Evolutionary conservation across 2,888 invertebrate species (phyloP).

Genomic region (Euzophera pinguis): DNA sequence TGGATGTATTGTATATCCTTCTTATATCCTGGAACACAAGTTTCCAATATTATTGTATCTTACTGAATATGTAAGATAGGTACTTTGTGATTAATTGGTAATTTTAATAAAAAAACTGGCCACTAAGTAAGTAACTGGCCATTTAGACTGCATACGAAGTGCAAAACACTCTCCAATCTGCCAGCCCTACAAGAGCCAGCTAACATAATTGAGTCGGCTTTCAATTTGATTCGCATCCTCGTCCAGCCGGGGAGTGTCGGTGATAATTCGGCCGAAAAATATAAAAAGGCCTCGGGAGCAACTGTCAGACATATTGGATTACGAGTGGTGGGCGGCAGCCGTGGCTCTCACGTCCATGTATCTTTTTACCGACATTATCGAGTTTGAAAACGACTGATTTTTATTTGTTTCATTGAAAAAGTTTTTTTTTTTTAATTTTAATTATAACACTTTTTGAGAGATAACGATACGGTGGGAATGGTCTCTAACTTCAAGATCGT

Average conservation of each 20-base stretch:
- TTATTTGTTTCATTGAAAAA: background rate
- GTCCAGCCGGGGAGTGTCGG: conserved; percentile 69
- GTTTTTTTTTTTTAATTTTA: background rate
- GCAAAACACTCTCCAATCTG: conserved; percentile 8
- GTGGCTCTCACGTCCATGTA: conserved; percentile 16
- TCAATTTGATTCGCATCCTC: conserved; percentile 78
- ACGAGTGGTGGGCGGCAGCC: conserved; percentile 32
- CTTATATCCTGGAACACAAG: too few relatives aligned
- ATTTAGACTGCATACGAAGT: background rate
- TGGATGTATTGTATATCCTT: too few relatives aligned
- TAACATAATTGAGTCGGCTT: conserved; percentile 78
- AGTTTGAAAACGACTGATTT: conserved; percentile 19
- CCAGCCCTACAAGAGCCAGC: conserved; percentile 57
- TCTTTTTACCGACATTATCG: conserved; percentile 17
- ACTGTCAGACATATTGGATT: conserved; percentile 75
- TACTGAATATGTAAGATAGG: too few relatives aligned
- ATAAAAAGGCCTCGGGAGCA: conserved; percentile 69
- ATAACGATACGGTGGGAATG: too few relatives aligned
- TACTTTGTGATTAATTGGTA: too few relatives aligned
- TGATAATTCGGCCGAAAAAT: conserved; percentile 78
- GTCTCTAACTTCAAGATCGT: too few relatives aligned
- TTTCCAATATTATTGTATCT: too few relatives aligned
- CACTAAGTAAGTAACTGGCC: too few relatives aligned
- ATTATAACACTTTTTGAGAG: too few relatives aligned
- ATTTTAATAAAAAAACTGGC: too few relatives aligned